Evolutionary conservation across 2,888 invertebrate genomes (phyloP).

Genomic region (Melikaiella ostensackeni): DNA sequence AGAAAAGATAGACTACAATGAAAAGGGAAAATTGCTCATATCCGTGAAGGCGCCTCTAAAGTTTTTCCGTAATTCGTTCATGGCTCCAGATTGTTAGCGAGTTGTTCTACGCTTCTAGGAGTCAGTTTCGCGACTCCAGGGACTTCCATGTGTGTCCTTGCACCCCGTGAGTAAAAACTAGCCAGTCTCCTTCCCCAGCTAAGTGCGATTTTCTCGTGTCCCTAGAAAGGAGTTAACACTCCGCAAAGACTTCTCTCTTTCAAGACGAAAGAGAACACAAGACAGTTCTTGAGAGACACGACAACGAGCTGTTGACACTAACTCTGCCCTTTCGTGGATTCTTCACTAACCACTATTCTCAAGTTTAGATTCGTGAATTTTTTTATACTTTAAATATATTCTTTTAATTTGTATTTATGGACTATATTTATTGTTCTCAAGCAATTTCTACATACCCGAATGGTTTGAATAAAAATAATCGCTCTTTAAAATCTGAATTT

Average conservation of each 20-base stretch:
- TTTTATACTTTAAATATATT: too few relatives aligned
- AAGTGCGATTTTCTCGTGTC: constrained; percentile 24
- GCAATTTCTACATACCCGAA: too few relatives aligned
- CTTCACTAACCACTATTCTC: background rate
- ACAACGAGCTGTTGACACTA: background rate
- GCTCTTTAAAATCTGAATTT: too few relatives aligned
- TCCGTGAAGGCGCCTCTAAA: too few relatives aligned
- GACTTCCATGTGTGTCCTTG: constrained; percentile 30
- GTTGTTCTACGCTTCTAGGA: constrained; percentile 11
- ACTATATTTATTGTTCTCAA: too few relatives aligned
- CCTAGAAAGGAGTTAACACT: constrained; percentile 33
- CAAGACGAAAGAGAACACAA: constrained; percentile 6
- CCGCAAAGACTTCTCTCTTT: background rate
- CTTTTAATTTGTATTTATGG: too few relatives aligned
- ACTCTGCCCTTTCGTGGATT: background rate
- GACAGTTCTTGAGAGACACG: constrained; percentile 2
- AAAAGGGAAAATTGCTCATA: too few relatives aligned
- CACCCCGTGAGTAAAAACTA: constrained; percentile 32
- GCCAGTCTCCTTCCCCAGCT: constrained; percentile 10
- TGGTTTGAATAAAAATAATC: too few relatives aligned
- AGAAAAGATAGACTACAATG: too few relatives aligned
- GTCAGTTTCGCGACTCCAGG: constrained; percentile 17
- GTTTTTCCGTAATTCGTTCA: constrained; percentile 5
- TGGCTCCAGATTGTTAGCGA: constrained; percentile 19
- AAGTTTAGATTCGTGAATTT: background rate